Evolutionary conservation across 1,140 invertebrate genomes (phyloP).

Genomic region (Atta colombica): DNA sequence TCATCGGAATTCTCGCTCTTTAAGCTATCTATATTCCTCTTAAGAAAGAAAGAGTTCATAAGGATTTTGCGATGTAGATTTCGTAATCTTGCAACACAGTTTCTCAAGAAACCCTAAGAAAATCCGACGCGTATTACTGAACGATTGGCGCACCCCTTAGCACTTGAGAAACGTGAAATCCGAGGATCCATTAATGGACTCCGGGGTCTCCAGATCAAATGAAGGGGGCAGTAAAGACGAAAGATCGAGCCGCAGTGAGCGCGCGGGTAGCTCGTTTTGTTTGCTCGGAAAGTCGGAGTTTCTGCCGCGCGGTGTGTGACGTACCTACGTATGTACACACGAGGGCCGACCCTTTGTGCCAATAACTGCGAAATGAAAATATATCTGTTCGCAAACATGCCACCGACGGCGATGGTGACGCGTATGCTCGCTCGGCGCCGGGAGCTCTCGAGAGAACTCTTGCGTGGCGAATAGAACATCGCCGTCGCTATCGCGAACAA

Average conservation of each 20-base stretch:
- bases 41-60: background rate
- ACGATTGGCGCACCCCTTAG: conserved; percentile 50
- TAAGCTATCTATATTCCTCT: background rate
- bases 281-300: conserved; percentile 80
- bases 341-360: conserved; percentile 77
- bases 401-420: conserved; percentile 60
- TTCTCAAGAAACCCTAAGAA: conserved; percentile 32
- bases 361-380: conserved; percentile 87
- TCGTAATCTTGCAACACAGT: background rate
- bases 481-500: conserved; percentile 28
- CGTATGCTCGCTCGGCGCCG: conserved; percentile 39
- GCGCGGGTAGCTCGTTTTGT: conserved; percentile 70
- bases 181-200: conserved; percentile 85
- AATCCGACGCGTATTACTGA: conserved; percentile 23
- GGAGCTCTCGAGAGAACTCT: conserved; percentile 53
- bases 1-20: background rate
- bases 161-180: conserved; percentile 81
- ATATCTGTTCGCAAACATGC: conserved; percentile 85
- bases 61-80: background rate
- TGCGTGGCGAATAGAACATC: conserved; percentile 29
- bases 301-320: conserved; percentile 71
- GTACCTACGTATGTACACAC: conserved; percentile 79
- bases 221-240: conserved; percentile 74
- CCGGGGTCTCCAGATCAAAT: conserved; percentile 76
- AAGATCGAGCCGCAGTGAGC: conserved; percentile 58